Evolutionary conservation across 2,888 invertebrate genomes (phyloP).

Genomic region (Aphodius sticticus): DNA sequence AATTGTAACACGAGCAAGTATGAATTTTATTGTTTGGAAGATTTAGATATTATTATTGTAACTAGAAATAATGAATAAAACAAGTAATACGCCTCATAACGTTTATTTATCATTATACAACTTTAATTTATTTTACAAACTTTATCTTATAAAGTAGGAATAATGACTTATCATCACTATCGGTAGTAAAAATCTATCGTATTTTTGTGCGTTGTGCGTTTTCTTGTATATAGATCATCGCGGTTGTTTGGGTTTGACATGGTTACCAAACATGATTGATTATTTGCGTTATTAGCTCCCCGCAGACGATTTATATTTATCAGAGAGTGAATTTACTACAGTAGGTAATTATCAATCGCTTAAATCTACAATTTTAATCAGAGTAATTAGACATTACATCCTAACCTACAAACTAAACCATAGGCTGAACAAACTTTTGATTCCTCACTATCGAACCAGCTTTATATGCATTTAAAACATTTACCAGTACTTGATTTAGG

Average conservation of each 20-base stretch:
- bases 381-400: background rate
- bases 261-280: background rate
- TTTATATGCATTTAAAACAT: conserved; percentile 43
- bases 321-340: conserved; percentile 8
- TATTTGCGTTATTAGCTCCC: background rate
- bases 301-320: conserved; percentile 10
- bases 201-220: no score
- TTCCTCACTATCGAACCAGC: conserved; percentile 43
- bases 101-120: no score
- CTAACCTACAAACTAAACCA: background rate
- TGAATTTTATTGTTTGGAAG: no score
- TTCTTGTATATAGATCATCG: background rate
- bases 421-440: conserved; percentile 45
- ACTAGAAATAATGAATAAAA: no score
- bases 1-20: no score
- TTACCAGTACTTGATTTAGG: conserved; percentile 46
- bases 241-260: background rate
- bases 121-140: no score
- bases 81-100: no score
- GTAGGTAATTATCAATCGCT: conserved; percentile 20
- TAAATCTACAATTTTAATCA: background rate
- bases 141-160: no score
- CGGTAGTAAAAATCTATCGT: no score
- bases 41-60: no score
- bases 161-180: no score